Conservation (phyloP, 2,888 invertebrate genomes). For the Nephrotoma appendiculata region DNA sequence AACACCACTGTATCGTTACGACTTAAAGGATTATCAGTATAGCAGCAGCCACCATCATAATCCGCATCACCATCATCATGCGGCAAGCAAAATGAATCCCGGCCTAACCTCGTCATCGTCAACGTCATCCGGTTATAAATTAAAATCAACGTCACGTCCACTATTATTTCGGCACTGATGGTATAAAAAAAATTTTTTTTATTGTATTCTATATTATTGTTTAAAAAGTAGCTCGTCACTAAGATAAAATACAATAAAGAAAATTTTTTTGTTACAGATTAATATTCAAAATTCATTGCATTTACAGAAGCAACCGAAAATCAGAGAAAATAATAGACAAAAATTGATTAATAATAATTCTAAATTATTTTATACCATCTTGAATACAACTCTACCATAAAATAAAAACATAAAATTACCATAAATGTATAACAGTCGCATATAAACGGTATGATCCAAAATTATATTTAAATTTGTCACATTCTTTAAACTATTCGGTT, state of each 20-base stretch:
- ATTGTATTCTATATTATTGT: conserved; percentile 3
- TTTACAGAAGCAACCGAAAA: not conserved
- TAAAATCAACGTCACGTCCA: conserved; percentile 31
- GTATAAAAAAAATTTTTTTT: conserved; percentile 3
- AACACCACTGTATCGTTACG: conserved; percentile 31
- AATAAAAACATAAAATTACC: too few species aligned
- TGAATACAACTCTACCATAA: too few species aligned
- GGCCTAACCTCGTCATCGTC: conserved; percentile 6
- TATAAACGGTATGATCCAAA: too few species aligned
- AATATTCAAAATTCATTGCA: not conserved
- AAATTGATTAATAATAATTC: too few species aligned
- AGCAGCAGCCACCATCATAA: not conserved
- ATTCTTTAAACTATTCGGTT: too few species aligned
- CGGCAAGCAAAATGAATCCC: not conserved
- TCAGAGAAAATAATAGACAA: not conserved
- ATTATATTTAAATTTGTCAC: too few species aligned
- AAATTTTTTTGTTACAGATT: not conserved
- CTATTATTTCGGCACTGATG: conserved; percentile 31
- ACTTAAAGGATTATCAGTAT: conserved; percentile 20
- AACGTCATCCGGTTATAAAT: conserved; percentile 21
- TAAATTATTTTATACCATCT: too few species aligned
- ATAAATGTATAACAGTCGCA: too few species aligned
- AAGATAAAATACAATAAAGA: conserved; percentile 2
- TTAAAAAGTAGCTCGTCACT: conserved; percentile 1
- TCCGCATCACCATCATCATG: not conserved